These are phyloP conservation scores for Anser cygnoides DNA, from an alignment of 2,113 vertebrate genomes.

Conservation along the genomic window DNA sequence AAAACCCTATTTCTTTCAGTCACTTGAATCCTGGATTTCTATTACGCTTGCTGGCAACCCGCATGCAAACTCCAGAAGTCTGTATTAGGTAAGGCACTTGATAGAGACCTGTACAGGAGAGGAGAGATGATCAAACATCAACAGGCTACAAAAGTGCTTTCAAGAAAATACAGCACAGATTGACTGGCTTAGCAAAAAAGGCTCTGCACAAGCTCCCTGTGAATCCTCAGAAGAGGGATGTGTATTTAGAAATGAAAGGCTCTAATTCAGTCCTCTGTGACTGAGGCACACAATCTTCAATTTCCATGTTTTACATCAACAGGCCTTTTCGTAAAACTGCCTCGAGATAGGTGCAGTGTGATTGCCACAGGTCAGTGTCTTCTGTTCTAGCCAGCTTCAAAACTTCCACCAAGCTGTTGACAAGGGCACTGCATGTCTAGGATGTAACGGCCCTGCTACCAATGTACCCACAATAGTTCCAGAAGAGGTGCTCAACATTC, in stretches of 20 bases:
- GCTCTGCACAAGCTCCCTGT: background rate
- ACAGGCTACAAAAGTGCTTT: background rate
- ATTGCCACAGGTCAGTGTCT: background rate
- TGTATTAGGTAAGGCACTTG: background rate
- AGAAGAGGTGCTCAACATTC: background rate
- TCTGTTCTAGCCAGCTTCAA: background rate
- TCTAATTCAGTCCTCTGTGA: background rate
- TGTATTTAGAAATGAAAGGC: background rate
- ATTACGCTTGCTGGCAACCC: background rate
- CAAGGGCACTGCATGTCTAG: background rate
- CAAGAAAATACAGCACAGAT: background rate
- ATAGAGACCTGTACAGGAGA: background rate
- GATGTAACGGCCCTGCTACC: background rate
- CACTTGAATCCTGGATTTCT: background rate
- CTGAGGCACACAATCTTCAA: background rate
- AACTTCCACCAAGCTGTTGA: background rate
- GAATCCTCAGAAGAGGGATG: background rate
- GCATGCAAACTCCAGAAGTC: background rate
- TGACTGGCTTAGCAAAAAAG: background rate
- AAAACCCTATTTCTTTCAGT: background rate
- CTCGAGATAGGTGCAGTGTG: accelerated
- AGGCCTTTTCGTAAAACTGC: background rate
- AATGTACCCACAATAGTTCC: background rate
- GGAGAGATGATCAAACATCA: accelerated
- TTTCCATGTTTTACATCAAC: background rate